Percentiles rank a stretch among this genome's conserved stretches.
Evolutionary conservation across 2,797 vertebrate species (phyloP).

Genomic region (Siniperca obscura): DNA sequence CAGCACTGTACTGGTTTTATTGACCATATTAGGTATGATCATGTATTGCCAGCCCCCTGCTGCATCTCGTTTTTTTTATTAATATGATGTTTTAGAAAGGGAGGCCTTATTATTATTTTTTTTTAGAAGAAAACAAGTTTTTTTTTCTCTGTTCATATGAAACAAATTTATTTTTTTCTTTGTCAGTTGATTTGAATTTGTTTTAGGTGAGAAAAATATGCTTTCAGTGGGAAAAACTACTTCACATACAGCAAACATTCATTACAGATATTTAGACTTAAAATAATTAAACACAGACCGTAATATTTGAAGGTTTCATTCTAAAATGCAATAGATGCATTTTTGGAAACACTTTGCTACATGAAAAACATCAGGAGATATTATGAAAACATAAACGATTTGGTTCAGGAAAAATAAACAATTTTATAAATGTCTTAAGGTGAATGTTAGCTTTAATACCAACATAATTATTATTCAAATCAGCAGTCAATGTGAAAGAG

Average conservation of each 20-base stretch:
- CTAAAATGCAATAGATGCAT: not conserved
- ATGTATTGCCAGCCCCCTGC: constrained; percentile 64
- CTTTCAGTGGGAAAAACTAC: not conserved
- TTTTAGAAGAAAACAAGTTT: constrained; percentile 21
- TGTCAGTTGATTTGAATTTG: constrained; percentile 1
- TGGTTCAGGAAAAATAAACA: not conserved
- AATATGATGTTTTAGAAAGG: constrained; percentile 54
- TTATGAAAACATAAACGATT: not conserved
- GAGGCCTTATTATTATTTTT: constrained; percentile 61
- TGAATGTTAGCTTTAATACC: not conserved
- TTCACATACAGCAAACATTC: constrained; percentile 9
- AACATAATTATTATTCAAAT: constrained; percentile 13
- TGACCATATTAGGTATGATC: constrained; percentile 87
- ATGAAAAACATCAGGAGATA: constrained; percentile 14
- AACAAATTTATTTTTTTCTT: not conserved
- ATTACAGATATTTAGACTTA: not conserved
- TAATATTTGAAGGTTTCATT: not conserved
- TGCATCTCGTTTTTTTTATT: constrained; percentile 39
- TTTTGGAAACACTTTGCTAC: not conserved
- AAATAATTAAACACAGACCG: constrained; percentile 18
- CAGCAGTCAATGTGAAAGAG: not conserved
- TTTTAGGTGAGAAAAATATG: constrained; percentile 1
- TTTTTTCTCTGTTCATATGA: constrained; percentile 18
- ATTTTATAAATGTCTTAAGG: not conserved
- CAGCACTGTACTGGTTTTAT: constrained; percentile 79